Evolutionary conservation across 2,888 invertebrate genomes (phyloP).

Genomic region (Pyrochroa serraticornis): DNA sequence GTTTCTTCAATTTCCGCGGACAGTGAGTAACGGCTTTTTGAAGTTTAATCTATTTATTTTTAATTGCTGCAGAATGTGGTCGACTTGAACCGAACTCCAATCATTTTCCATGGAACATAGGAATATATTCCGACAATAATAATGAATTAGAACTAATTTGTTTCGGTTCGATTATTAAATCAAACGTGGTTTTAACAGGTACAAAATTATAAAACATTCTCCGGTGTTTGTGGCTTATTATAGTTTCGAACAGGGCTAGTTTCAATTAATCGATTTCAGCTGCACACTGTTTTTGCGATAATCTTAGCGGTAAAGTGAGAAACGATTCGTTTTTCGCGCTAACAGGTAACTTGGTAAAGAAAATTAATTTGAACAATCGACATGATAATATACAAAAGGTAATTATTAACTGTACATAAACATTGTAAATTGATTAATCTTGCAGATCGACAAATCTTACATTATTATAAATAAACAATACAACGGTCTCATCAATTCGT

Average conservation of each 20-base stretch:
- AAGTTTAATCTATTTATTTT: background rate
- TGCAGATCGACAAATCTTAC: slow-evolving; percentile 7
- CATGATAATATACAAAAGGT: slow-evolving; percentile 4
- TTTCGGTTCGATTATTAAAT: slow-evolving; percentile 17
- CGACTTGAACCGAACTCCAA: background rate
- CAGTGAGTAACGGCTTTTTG: background rate
- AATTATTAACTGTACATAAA: background rate
- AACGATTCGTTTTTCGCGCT: slow-evolving; percentile 10
- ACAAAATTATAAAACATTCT: no score
- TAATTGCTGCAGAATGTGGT: slow-evolving; percentile 12
- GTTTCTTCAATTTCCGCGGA: background rate
- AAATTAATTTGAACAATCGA: background rate
- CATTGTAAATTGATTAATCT: background rate
- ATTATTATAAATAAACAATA: slow-evolving; percentile 11
- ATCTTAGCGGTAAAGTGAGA: slow-evolving; percentile 3
- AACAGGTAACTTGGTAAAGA: slow-evolving; percentile 1
- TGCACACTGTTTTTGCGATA: slow-evolving; percentile 22
- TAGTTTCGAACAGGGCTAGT: background rate
- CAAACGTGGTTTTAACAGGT: slow-evolving; percentile 17
- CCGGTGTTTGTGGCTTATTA: no score
- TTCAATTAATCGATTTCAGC: no score
- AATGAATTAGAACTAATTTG: slow-evolving; percentile 15
- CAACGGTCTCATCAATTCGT: slow-evolving; percentile 5
- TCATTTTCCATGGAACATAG: slow-evolving; percentile 24
- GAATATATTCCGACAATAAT: slow-evolving; percentile 8